These are phyloP conservation scores for Podargus strigoides DNA, from an alignment of 2,797 vertebrate species.

Conservation along the genomic window DNA sequence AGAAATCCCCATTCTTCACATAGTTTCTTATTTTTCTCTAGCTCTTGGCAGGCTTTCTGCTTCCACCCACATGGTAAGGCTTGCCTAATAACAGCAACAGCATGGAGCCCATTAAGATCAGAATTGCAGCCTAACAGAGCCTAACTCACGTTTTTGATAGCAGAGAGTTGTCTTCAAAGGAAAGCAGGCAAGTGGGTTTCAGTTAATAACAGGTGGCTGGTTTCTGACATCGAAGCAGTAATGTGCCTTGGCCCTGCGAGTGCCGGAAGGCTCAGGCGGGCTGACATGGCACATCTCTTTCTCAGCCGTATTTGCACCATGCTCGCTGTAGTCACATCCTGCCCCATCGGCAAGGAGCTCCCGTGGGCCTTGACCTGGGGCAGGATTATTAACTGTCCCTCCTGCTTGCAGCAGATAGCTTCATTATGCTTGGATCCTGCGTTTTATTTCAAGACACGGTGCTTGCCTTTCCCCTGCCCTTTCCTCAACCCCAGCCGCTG, in stretches of 20 bases:
- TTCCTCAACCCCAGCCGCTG: not conserved
- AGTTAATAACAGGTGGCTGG: not conserved
- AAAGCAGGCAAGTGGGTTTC: not conserved
- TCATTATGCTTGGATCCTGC: not conserved
- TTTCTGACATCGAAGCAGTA: not conserved
- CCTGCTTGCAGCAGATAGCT: not conserved
- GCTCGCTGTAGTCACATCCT: not conserved
- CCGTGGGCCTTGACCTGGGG: accelerated
- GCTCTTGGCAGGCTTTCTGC: conserved; percentile 30
- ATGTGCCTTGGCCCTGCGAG: accelerated
- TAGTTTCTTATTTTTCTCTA: conserved; percentile 14
- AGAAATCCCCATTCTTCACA: conserved; percentile 39
- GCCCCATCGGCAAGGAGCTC: not conserved
- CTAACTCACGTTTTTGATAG: not conserved
- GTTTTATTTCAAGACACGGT: not conserved
- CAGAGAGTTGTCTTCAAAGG: not conserved
- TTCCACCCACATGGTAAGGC: conserved; percentile 16
- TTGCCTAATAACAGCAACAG: not conserved
- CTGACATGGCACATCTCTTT: accelerated
- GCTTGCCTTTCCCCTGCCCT: not conserved
- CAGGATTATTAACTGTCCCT: not conserved
- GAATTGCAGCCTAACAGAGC: not conserved
- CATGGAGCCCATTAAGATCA: not conserved
- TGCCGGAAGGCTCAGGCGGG: not conserved
- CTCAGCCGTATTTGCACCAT: not conserved